Conservation (phyloP, 2,797 vertebrate genomes). For the Falco peregrinus region DNA sequence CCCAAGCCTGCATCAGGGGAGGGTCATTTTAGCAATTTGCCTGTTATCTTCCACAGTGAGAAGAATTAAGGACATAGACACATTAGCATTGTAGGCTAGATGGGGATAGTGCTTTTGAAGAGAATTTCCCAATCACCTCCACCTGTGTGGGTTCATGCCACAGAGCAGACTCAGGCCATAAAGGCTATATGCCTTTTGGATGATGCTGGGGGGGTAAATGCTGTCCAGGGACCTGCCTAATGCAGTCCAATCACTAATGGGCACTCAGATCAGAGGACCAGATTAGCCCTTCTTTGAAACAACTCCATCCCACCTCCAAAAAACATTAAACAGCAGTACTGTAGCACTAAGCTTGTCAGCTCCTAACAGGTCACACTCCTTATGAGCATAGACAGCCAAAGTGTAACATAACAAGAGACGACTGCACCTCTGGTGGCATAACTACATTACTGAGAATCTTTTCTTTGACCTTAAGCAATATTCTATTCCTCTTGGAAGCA, state of each 20-base stretch:
- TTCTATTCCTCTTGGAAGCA: background rate
- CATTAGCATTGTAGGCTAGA: background rate
- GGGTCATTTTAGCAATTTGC: background rate
- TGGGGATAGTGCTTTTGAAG: background rate
- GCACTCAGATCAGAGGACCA: background rate
- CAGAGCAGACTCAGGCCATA: background rate
- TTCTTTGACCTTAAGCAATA: background rate
- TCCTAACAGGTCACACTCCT: background rate
- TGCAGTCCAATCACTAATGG: background rate
- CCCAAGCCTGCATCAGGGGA: background rate
- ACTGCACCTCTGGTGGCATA: background rate
- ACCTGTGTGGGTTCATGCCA: background rate
- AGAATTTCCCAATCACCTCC: background rate
- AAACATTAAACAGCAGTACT: background rate
- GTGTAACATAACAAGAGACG: background rate
- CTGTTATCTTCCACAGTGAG: background rate
- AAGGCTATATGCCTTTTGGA: background rate
- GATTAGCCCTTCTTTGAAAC: rapidly evolving
- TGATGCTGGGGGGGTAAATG: background rate
- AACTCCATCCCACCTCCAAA: background rate
- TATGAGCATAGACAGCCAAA: background rate
- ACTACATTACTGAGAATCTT: background rate
- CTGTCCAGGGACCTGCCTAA: background rate
- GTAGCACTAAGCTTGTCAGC: background rate
- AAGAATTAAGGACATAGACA: background rate